Percentiles rank a stretch among this genome's conserved stretches.
These are phyloP conservation scores for Caradrina kadenii DNA, from an alignment of 2,888 invertebrate genomes.

Conservation along the genomic window DNA sequence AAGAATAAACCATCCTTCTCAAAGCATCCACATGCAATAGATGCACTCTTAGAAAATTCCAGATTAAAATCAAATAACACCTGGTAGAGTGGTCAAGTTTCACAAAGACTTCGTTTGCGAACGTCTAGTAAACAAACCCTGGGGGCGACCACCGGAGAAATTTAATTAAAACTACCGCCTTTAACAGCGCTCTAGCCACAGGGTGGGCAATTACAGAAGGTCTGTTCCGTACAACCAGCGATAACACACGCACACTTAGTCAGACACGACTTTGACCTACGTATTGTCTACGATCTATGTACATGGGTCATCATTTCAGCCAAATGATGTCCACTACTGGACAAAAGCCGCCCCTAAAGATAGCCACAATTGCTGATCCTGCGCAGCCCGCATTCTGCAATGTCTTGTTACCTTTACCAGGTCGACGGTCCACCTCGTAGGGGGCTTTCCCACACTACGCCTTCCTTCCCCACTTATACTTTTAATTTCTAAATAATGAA, in stretches of 20 bases:
- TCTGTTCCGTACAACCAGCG: background rate
- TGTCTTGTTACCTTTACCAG: too few species aligned
- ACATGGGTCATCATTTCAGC: too few species aligned
- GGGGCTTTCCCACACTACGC: too few species aligned
- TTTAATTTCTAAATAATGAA: too few species aligned
- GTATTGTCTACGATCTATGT: background rate
- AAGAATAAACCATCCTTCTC: background rate
- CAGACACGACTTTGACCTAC: background rate
- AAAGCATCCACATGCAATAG: background rate
- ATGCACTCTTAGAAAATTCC: conserved; percentile 17
- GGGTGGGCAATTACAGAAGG: conserved; percentile 17
- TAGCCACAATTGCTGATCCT: too few species aligned
- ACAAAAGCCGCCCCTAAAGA: too few species aligned
- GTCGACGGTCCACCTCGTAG: too few species aligned
- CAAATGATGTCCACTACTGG: too few species aligned
- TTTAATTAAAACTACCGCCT: conserved; percentile 69
- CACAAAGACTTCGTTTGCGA: conserved; percentile 47
- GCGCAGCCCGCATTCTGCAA: too few species aligned
- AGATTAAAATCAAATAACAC: conserved; percentile 54
- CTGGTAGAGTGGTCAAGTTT: conserved; percentile 55
- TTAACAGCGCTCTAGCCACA: conserved; percentile 11
- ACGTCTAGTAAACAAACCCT: conserved; percentile 52
- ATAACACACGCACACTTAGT: background rate
- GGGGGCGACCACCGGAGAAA: conserved; percentile 58
- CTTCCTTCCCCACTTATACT: too few species aligned